phyloP scores from a whole-genome alignment of 2,797 vertebrate genomes.

The Coreius guichenoti region DNA sequence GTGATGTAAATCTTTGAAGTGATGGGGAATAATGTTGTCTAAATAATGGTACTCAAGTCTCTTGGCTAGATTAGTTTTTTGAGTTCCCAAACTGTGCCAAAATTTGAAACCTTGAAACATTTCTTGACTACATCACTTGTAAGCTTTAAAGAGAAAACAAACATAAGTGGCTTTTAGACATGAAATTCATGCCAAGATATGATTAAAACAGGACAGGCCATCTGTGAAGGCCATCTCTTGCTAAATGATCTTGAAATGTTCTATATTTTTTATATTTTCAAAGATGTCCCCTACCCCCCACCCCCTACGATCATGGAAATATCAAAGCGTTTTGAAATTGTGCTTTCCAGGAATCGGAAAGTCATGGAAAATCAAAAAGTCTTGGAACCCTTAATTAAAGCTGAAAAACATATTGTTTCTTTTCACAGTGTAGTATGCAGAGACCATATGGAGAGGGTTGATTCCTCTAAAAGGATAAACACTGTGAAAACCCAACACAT shows the following conservation, averaged over 20 bases:
- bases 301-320: background rate
- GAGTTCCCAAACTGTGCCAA: background rate
- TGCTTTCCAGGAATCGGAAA: background rate
- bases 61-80: background rate
- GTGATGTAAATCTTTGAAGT: background rate
- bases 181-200: constrained; percentile 17
- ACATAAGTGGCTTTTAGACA: constrained; percentile 32
- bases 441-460: background rate
- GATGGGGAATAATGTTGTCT: background rate
- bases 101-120: constrained; percentile 15
- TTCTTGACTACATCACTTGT: constrained; percentile 24
- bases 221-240: constrained; percentile 12
- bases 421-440: constrained; percentile 3
- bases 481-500: background rate
- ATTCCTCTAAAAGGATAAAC: background rate
- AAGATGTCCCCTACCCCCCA: background rate
- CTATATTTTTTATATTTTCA: constrained; percentile 17
- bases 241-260: background rate
- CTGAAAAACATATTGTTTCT: constrained; percentile 17
- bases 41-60: background rate
- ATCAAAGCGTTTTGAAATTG: background rate
- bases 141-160: background rate
- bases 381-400: constrained; percentile 10
- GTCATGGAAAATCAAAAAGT: background rate
- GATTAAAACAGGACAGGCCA: constrained; percentile 10